phyloP scores from a whole-genome alignment of 2,888 invertebrate genomes.

The Cremastobaeus sp. region DNA sequence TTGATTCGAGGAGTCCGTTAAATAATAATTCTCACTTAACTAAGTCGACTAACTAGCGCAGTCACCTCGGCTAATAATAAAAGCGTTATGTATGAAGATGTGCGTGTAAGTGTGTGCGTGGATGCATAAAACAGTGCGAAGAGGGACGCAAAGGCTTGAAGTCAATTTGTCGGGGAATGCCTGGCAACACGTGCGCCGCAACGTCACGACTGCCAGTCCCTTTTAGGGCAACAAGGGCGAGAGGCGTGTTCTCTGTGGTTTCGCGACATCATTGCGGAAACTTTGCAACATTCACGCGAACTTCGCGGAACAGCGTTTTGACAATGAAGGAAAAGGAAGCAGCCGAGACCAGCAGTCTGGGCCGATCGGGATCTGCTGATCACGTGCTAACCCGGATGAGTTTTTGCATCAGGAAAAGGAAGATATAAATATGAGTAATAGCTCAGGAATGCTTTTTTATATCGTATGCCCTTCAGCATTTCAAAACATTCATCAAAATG shows the following conservation, averaged over 20 bases:
- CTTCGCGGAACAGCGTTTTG: conserved; percentile 34
- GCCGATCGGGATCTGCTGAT: conserved; percentile 50
- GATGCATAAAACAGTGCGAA: conserved; percentile 57
- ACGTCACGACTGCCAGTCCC: conserved; percentile 47
- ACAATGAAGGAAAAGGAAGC: conserved; percentile 55
- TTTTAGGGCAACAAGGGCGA: conserved; percentile 25
- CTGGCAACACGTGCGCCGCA: conserved; percentile 75
- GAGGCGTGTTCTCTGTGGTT: conserved; percentile 26
- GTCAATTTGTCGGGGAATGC: conserved; percentile 78
- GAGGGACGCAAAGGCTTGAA: conserved; percentile 73
- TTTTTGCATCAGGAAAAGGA: conserved; percentile 51
- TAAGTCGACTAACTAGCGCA: conserved; percentile 76
- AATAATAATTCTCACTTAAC: conserved; percentile 78
- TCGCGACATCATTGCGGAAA: conserved; percentile 38
- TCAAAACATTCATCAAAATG: conserved; percentile 27
- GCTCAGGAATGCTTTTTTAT: conserved; percentile 29
- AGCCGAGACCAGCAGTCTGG: conserved; percentile 61
- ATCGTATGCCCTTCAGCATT: not conserved
- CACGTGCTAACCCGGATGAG: conserved; percentile 31
- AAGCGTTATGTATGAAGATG: conserved; percentile 71
- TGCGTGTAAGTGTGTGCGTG: conserved; percentile 52
- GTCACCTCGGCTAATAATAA: conserved; percentile 76
- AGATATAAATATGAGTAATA: conserved; percentile 58
- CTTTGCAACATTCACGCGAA: conserved; percentile 3
- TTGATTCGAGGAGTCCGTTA: conserved; percentile 64